Conservation (phyloP, 2,888 invertebrate species). For the Azorinus chamasolen region DNA sequence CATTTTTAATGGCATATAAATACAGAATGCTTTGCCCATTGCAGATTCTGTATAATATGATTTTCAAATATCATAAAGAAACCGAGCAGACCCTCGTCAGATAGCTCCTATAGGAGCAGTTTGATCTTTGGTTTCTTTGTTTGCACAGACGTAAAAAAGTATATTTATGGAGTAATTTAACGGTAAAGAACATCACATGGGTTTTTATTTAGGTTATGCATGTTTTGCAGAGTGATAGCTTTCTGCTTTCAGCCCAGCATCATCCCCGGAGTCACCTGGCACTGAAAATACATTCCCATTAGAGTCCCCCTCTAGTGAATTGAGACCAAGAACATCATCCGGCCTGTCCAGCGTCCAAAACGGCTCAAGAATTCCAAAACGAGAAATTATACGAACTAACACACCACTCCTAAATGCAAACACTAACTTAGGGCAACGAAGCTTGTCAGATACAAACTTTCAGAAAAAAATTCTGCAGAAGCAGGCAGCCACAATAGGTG, state of each 20-base stretch:
- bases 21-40: no score
- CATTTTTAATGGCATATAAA: no score
- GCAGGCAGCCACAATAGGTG: conserved; percentile 41
- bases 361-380: conserved; percentile 52
- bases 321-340: conserved; percentile 33
- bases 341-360: conserved; percentile 39
- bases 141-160: no score
- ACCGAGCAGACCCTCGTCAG: no score
- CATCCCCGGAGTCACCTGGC: conserved; percentile 59
- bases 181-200: no score
- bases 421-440: conserved; percentile 23
- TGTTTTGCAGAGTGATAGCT: neutral
- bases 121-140: no score
- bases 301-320: conserved; percentile 34
- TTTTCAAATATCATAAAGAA: no score
- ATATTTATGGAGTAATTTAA: no score
- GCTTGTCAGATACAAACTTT: conserved; percentile 49
- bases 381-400: conserved; percentile 19
- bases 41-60: no score
- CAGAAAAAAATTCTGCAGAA: conserved; percentile 53
- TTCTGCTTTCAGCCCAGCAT: conserved; percentile 50
- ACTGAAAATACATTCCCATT: conserved; percentile 38
- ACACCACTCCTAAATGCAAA: neutral
- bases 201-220: no score
- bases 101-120: no score